Conservation (phyloP, 2,888 invertebrate species). For the Conus canariensis region DNA sequence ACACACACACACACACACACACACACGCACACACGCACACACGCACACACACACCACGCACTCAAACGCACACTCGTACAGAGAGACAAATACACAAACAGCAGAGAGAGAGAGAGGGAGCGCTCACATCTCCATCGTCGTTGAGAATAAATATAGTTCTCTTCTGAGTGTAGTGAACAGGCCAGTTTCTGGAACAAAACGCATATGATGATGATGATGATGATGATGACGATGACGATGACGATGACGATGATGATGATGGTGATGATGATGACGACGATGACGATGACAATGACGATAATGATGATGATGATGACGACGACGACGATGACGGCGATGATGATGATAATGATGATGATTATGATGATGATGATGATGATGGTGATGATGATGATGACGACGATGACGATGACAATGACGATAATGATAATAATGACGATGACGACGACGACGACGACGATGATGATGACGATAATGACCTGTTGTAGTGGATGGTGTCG, state of each 20-base stretch:
- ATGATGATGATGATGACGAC: background rate
- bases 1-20: background rate
- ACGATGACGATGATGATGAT: slow-evolving; percentile 5
- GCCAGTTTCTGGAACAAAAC: too few species aligned
- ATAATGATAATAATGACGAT: slow-evolving; percentile 18
- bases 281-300: background rate
- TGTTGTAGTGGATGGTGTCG: background rate
- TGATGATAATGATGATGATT: background rate
- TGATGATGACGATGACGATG: background rate
- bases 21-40: background rate
- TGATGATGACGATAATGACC: background rate
- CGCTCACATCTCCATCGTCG: too few species aligned
- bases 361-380: background rate
- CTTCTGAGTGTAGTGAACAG: too few species aligned
- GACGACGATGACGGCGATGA: background rate
- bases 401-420: background rate
- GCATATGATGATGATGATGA: background rate
- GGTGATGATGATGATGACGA: slow-evolving; percentile 1
- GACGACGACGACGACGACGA: background rate
- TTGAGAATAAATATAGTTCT: too few species aligned
- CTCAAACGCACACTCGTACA: background rate
- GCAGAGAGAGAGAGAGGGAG: too few species aligned
- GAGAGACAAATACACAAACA: background rate
- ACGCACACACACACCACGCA: background rate
- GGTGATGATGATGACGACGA: background rate